Percentiles rank a stretch among this genome's conserved stretches.
Evolutionary conservation across 2,797 vertebrate genomes (phyloP).

Genomic region (Peromyscus nudipes): DNA sequence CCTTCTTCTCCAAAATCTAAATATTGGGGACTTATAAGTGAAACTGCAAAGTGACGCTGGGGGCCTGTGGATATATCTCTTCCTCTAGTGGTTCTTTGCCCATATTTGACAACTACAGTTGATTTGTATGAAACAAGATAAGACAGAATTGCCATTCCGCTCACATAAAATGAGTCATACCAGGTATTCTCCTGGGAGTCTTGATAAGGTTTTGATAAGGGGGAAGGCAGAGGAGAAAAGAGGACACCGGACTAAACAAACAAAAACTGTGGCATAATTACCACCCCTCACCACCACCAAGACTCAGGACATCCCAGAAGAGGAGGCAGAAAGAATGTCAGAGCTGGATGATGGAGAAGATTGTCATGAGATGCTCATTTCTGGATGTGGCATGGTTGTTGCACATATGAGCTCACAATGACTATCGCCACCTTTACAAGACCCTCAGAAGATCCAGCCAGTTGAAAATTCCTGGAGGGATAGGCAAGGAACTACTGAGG

Average conservation of each 20-base stretch:
- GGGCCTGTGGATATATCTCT: neutral
- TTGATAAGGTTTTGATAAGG: neutral
- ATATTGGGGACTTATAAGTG: neutral
- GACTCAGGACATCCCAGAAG: no score
- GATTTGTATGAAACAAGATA: constrained; percentile 8
- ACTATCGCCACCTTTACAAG: neutral
- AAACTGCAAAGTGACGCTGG: neutral
- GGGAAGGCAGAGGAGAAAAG: neutral
- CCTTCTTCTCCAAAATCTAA: neutral
- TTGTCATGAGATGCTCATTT: neutral
- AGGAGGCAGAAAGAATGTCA: neutral
- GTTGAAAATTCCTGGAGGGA: neutral
- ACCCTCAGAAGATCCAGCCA: neutral
- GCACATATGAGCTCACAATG: neutral
- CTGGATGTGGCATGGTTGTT: neutral
- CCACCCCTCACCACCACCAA: neutral
- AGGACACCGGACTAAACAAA: neutral
- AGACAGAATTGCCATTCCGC: neutral
- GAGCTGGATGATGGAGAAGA: neutral
- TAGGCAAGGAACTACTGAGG: neutral
- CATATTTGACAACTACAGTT: neutral
- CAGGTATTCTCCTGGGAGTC: neutral
- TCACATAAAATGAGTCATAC: neutral
- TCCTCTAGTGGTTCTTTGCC: neutral
- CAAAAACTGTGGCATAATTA: neutral